Evolutionary conservation across 2,797 vertebrate species (phyloP).

Genomic region (Hephaestus fuliginosus): DNA sequence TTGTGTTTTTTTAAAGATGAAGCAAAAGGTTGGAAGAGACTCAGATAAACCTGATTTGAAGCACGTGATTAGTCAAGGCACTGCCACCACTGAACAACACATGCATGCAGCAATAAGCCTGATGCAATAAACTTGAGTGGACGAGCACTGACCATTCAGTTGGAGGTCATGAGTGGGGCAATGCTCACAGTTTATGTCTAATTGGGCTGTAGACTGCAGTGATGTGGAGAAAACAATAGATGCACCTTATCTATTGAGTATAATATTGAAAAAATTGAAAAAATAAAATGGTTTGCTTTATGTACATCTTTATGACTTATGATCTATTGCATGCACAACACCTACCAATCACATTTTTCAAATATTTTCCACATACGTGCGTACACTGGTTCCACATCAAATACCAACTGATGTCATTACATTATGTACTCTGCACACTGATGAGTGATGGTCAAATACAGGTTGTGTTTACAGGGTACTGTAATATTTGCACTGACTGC

Average conservation of each 20-base stretch:
- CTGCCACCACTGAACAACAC: not conserved
- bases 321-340: conserved; percentile 17
- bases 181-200: not conserved
- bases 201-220: not conserved
- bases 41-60: conserved; percentile 26
- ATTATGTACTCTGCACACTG: conserved; percentile 41
- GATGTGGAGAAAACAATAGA: not conserved
- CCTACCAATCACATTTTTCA: conserved; percentile 29
- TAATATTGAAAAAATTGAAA: not conserved
- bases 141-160: not conserved
- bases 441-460: conserved; percentile 62
- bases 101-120: not conserved
- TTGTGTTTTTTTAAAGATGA: conserved; percentile 37
- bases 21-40: conserved; percentile 43
- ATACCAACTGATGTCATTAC: conserved; percentile 61
- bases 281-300: not conserved
- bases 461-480: conserved; percentile 59
- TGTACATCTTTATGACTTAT: conserved; percentile 6
- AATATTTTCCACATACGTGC: conserved; percentile 35
- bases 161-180: not conserved
- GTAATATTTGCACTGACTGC: conserved; percentile 72
- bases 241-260: too few species aligned
- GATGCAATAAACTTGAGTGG: not conserved
- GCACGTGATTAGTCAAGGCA: conserved; percentile 16
- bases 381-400: conserved; percentile 50